These are phyloP conservation scores for Carassius gibelio DNA, from an alignment of 2,113 vertebrate species.

Conservation along the genomic window DNA sequence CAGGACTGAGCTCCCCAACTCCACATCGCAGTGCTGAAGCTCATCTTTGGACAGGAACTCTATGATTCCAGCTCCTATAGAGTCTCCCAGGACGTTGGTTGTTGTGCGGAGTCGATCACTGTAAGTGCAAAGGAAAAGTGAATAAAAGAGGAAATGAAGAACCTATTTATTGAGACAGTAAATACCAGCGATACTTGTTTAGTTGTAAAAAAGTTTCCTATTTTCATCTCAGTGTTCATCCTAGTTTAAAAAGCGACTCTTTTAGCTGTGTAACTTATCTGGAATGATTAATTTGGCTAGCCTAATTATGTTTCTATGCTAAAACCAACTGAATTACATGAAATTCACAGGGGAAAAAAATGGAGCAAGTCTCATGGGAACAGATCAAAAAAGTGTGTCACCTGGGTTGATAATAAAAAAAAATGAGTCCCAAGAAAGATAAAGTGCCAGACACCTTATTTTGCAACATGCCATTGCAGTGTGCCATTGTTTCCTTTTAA, in stretches of 20 bases:
- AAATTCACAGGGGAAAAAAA: slow-evolving; percentile 65
- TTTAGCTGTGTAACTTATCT: slow-evolving; percentile 74
- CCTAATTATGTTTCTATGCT: slow-evolving; percentile 83
- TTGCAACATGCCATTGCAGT: neutral
- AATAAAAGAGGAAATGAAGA: neutral
- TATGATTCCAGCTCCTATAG: slow-evolving; percentile 92
- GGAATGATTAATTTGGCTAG: slow-evolving; percentile 79
- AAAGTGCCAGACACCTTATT: neutral
- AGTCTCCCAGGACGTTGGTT: slow-evolving; percentile 94
- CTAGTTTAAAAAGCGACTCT: slow-evolving; percentile 63
- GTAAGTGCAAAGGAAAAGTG: neutral
- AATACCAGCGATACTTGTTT: neutral
- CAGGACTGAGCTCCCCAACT: slow-evolving; percentile 94
- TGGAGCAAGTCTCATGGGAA: slow-evolving; percentile 72
- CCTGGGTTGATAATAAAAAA: slow-evolving; percentile 62
- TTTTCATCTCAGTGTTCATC: slow-evolving; percentile 54
- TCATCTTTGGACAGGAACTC: slow-evolving; percentile 92
- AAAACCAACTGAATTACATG: slow-evolving; percentile 73
- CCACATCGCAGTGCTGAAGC: slow-evolving; percentile 85
- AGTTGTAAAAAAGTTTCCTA: slow-evolving; percentile 27
- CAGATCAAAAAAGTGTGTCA: slow-evolving; percentile 71
- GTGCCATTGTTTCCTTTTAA: neutral
- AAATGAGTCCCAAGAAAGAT: slow-evolving; percentile 8
- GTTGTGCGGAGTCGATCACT: slow-evolving; percentile 96
- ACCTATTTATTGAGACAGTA: neutral